A percentile compares a stretch with the other conserved stretches of the same genome.
Conservation (phyloP, 1,140 invertebrate species). For the Conus betulinus region DNA sequence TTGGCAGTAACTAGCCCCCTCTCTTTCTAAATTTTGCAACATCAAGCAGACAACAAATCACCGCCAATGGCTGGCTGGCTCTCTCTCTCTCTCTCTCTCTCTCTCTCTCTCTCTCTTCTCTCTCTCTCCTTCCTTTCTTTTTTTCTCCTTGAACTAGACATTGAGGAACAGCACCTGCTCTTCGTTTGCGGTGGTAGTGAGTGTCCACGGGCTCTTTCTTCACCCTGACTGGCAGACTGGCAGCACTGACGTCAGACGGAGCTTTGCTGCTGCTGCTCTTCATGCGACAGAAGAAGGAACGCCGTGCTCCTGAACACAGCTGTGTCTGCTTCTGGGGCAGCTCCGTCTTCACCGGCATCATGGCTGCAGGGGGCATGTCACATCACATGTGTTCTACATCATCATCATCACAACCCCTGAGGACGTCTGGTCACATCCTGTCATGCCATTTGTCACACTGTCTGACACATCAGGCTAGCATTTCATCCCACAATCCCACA, state of each 20-base stretch:
- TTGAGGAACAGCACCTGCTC: constrained; percentile 28
- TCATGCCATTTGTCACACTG: not conserved
- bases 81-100: too few relatives aligned
- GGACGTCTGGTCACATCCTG: not conserved
- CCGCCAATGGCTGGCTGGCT: too few relatives aligned
- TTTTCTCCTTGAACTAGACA: too few relatives aligned
- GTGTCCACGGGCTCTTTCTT: constrained; percentile 41
- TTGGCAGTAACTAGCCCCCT: too few relatives aligned
- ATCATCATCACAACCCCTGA: not conserved
- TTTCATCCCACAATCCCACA: not conserved
- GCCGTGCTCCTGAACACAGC: constrained; percentile 89
- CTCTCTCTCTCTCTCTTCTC: too few relatives aligned
- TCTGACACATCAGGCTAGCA: not conserved
- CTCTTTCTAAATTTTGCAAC: too few relatives aligned
- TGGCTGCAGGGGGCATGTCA: constrained; percentile 79
- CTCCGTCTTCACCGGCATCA: constrained; percentile 93
- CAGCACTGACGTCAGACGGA: constrained; percentile 2
- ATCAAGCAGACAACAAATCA: too few relatives aligned
- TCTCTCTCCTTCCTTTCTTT: too few relatives aligned
- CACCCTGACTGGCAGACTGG: constrained; percentile 33
- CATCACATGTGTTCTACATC: not conserved
- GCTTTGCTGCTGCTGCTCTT: constrained; percentile 78
- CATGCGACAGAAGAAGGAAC: constrained; percentile 96
- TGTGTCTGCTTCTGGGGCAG: constrained; percentile 81
- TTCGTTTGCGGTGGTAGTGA: constrained; percentile 39